Percentiles rank a stretch among this genome's conserved stretches.
Conservation (phyloP, 2,113 vertebrate genomes). For the Macquaria ambigua region DNA sequence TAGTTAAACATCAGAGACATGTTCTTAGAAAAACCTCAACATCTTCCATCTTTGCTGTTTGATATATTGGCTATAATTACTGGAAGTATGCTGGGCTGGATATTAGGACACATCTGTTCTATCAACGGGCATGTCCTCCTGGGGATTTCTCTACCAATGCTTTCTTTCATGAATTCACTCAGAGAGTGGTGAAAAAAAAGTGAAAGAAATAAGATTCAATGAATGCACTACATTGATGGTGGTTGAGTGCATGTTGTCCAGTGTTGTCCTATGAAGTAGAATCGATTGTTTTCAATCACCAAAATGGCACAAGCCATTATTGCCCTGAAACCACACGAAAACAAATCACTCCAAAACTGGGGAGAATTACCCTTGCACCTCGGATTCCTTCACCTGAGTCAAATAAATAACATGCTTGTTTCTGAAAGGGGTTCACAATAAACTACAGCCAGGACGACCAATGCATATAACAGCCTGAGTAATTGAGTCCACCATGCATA, state of each 20-base stretch:
- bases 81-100: slow-evolving; percentile 29
- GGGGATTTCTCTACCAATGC: slow-evolving; percentile 36
- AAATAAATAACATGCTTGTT: slow-evolving; percentile 70
- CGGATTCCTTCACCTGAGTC: slow-evolving; percentile 48
- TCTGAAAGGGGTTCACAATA: slow-evolving; percentile 43
- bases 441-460: slow-evolving; percentile 37
- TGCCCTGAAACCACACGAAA: neutral
- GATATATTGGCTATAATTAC: slow-evolving; percentile 50
- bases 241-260: neutral
- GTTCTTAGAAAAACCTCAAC: neutral
- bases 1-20: slow-evolving; percentile 30
- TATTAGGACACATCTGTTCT: slow-evolving; percentile 70
- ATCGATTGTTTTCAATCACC: slow-evolving; percentile 48
- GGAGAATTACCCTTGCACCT: slow-evolving; percentile 23
- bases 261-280: slow-evolving; percentile 15
- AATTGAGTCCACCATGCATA: slow-evolving; percentile 77
- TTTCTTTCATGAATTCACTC: slow-evolving; percentile 20
- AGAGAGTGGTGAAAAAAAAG: neutral
- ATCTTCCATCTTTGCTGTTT: slow-evolving; percentile 29
- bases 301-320: slow-evolving; percentile 35
- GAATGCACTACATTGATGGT: neutral
- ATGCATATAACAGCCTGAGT: slow-evolving; percentile 62
- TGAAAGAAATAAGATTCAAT: neutral
- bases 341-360: slow-evolving; percentile 54
- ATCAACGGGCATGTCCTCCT: slow-evolving; percentile 39